Percentiles rank a stretch among this genome's conserved stretches.
These are phyloP conservation scores for Phengaris arion DNA, from an alignment of 2,888 invertebrate genomes.

Conservation along the genomic window DNA sequence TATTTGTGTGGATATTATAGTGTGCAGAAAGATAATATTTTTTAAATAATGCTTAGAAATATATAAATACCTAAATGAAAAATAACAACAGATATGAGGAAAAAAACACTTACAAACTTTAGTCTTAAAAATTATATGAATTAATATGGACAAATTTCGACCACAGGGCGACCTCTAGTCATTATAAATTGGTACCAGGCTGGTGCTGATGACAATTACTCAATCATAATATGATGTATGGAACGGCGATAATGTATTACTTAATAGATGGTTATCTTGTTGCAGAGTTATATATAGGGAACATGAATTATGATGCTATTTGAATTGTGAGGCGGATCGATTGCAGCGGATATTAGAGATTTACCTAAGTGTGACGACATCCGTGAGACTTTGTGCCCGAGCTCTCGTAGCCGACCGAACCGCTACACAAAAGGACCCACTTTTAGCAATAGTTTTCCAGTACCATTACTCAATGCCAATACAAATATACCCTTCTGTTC, in stretches of 20 bases:
- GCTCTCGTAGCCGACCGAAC: constrained; percentile 55
- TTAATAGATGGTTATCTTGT: constrained; percentile 21
- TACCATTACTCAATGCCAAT: constrained; percentile 37
- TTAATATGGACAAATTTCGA: too few relatives aligned
- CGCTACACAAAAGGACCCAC: constrained; percentile 57
- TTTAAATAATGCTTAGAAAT: too few relatives aligned
- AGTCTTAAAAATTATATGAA: too few relatives aligned
- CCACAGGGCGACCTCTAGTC: not conserved
- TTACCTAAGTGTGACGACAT: constrained; percentile 70
- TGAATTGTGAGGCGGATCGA: constrained; percentile 50
- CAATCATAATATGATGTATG: constrained; percentile 17
- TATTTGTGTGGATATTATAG: too few relatives aligned
- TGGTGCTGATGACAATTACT: not conserved
- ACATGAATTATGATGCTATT: constrained; percentile 14
- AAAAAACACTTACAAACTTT: too few relatives aligned
- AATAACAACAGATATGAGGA: too few relatives aligned
- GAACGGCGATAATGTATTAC: not conserved
- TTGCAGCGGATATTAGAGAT: constrained; percentile 71
- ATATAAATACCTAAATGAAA: too few relatives aligned
- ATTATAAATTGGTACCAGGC: constrained; percentile 1
- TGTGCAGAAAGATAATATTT: too few relatives aligned
- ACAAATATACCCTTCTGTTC: constrained; percentile 22
- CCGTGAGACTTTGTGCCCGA: constrained; percentile 62
- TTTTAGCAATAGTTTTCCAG: constrained; percentile 59
- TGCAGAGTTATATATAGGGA: not conserved